Conservation (phyloP, 2,888 invertebrate genomes). For the Orthosia gracilis region DNA sequence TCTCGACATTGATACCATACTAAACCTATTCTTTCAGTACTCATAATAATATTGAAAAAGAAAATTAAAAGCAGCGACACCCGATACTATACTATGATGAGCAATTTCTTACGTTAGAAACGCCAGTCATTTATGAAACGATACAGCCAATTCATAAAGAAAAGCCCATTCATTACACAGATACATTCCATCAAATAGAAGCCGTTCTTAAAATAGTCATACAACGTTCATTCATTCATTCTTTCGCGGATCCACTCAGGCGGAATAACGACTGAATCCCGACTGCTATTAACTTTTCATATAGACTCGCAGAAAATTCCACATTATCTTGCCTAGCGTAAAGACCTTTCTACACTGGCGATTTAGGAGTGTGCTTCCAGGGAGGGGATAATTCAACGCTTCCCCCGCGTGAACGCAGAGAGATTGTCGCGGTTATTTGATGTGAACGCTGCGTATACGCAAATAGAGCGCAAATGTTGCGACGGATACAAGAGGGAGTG, state of each 20-base stretch:
- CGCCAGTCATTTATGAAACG: not conserved
- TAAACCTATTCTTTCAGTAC: too few relatives aligned
- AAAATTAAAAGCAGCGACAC: not conserved
- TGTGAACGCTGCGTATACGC: not conserved
- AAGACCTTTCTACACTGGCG: not conserved
- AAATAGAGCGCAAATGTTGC: not conserved
- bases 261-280: slow-evolving; percentile 57
- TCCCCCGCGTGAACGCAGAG: not conserved
- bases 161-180: slow-evolving; percentile 13
- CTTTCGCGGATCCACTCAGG: slow-evolving; percentile 53
- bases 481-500: not conserved
- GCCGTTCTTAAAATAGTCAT: slow-evolving; percentile 51
- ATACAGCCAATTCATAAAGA: slow-evolving; percentile 2
- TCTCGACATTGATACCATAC: too few relatives aligned
- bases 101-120: not conserved
- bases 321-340: slow-evolving; percentile 30
- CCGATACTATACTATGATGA: not conserved
- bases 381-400: not conserved
- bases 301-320: slow-evolving; percentile 17
- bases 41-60: not conserved
- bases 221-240: slow-evolving; percentile 63
- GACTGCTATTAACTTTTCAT: slow-evolving; percentile 52
- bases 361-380: not conserved
- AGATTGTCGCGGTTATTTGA: not conserved
- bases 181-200: slow-evolving; percentile 4